A percentile compares a stretch with the other conserved stretches of the same genome.
Conservation (phyloP, 2,888 invertebrate species). For the Oeneis ivallda region DNA sequence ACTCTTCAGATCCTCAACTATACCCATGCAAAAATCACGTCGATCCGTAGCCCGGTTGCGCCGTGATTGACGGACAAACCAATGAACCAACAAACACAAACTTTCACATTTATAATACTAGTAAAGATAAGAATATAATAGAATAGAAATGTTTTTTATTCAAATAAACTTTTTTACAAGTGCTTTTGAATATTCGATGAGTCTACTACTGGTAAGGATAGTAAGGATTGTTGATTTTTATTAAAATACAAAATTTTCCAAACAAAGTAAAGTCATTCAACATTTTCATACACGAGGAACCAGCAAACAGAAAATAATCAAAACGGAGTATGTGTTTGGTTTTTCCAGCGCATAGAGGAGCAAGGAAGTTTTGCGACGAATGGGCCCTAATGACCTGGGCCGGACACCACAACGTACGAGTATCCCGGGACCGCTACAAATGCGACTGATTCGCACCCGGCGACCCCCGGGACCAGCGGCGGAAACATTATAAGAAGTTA, state of each 20-base stretch:
- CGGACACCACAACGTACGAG: constrained; percentile 60
- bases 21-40: too few species aligned
- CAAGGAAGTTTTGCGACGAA: constrained; percentile 51
- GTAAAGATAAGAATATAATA: too few species aligned
- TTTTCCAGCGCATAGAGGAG: constrained; percentile 14
- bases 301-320: constrained; percentile 7
- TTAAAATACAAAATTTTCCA: neutral
- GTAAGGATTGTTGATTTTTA: too few species aligned
- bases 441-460: constrained; percentile 58
- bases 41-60: too few species aligned
- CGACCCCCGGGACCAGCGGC: constrained; percentile 52
- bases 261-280: neutral
- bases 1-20: too few species aligned
- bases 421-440: constrained; percentile 48
- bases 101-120: too few species aligned
- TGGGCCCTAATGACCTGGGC: constrained; percentile 67
- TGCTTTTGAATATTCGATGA: too few species aligned
- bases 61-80: too few species aligned
- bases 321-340: constrained; percentile 11
- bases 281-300: neutral
- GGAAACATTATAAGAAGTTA: constrained; percentile 55
- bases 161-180: too few species aligned
- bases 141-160: too few species aligned
- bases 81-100: too few species aligned
- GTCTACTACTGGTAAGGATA: too few species aligned